These are phyloP conservation scores for Oreochromis niloticus DNA, from an alignment of 2,113 vertebrate genomes.

Conservation along the genomic window DNA sequence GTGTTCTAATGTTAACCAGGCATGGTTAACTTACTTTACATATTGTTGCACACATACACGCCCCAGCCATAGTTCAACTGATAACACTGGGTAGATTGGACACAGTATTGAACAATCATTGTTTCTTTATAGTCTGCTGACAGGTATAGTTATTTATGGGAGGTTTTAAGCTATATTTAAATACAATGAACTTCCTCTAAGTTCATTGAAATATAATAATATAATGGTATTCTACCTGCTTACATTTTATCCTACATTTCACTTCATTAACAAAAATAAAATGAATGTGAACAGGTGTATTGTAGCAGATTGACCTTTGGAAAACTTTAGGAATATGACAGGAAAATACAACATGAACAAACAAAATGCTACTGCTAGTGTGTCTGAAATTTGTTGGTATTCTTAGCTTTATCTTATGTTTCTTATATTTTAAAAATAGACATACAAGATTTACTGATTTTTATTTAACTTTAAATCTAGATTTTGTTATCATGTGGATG, in stretches of 20 bases:
- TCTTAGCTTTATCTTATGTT: neutral
- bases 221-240: neutral
- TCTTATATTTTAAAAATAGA: neutral
- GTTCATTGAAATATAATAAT: neutral
- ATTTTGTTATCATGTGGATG: neutral
- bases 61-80: neutral
- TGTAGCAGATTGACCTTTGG: neutral
- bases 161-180: neutral
- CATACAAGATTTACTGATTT: neutral
- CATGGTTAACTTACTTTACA: neutral
- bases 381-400: neutral
- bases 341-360: neutral
- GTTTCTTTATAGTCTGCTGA: neutral
- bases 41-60: neutral
- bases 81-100: neutral
- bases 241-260: neutral
- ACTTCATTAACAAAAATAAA: neutral
- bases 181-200: neutral
- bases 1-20: rapidly evolving
- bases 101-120: neutral
- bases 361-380: neutral
- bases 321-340: neutral
- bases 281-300: neutral
- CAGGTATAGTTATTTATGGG: neutral
- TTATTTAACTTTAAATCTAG: neutral